Conservation (phyloP, 2,797 vertebrate genomes). For the Champsocephalus esox region DNA sequence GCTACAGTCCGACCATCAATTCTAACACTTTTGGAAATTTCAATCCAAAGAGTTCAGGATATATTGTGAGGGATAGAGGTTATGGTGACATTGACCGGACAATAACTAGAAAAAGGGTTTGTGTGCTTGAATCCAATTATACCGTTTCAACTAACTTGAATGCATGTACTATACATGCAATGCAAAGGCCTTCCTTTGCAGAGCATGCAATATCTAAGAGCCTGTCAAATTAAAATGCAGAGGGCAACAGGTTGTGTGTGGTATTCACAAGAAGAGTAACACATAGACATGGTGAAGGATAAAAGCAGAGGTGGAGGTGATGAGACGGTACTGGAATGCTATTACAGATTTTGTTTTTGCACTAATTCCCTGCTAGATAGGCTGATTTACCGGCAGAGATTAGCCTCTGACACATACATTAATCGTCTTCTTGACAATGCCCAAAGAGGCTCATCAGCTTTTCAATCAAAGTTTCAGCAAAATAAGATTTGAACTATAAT, state of each 20-base stretch:
- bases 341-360: constrained; percentile 37
- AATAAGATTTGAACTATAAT: constrained; percentile 7
- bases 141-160: not conserved
- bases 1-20: too few species aligned
- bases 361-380: constrained; percentile 31
- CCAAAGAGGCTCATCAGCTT: constrained; percentile 32
- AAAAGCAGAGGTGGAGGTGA: constrained; percentile 15
- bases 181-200: constrained; percentile 1
- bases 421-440: constrained; percentile 43
- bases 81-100: not conserved
- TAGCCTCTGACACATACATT: constrained; percentile 41
- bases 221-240: not conserved
- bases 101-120: not conserved
- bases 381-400: constrained; percentile 26
- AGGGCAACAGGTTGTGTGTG: constrained; percentile 7
- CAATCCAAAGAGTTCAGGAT: not conserved
- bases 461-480: constrained; percentile 15
- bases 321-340: constrained; percentile 23
- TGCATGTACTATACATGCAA: not conserved
- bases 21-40: too few species aligned
- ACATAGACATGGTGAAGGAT: constrained; percentile 39
- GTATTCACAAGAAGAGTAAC: constrained; percentile 41
- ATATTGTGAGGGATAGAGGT: not conserved
- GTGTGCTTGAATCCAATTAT: not conserved
- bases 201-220: constrained; percentile 1